Percentiles rank a stretch among this genome's conserved stretches.
Evolutionary conservation across 2,113 vertebrate species (phyloP).

Genomic region (Sander vitreus): DNA sequence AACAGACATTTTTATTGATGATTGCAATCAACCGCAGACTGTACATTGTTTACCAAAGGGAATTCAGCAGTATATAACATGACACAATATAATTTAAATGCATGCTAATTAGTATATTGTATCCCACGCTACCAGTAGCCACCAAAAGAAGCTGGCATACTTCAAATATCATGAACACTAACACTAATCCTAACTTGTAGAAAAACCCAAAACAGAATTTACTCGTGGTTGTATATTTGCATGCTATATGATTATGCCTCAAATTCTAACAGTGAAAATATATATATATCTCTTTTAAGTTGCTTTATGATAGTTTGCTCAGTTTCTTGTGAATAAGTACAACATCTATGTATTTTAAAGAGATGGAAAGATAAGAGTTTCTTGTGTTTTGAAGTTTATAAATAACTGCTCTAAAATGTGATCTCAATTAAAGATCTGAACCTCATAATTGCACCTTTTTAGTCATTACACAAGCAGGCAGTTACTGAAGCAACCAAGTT

Average conservation of each 20-base stretch:
- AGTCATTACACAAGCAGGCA: slow-evolving; percentile 22
- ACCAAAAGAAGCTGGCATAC: background rate
- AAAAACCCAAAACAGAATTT: background rate
- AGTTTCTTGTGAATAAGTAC: slow-evolving; percentile 91
- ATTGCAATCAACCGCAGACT: background rate
- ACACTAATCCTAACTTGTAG: background rate
- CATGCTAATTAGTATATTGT: background rate
- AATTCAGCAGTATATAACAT: background rate
- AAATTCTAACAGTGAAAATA: background rate
- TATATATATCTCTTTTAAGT: background rate
- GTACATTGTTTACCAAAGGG: background rate
- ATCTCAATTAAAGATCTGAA: slow-evolving; percentile 39
- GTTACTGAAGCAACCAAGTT: background rate
- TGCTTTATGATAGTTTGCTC: background rate
- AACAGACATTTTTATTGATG: background rate
- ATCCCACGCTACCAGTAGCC: background rate
- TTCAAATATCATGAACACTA: slow-evolving; percentile 2
- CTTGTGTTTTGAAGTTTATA: slow-evolving; percentile 87
- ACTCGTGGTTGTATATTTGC: slow-evolving; percentile 16
- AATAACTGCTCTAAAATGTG: slow-evolving; percentile 89
- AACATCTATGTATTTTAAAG: slow-evolving; percentile 93
- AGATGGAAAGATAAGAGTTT: slow-evolving; percentile 88
- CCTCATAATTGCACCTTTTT: slow-evolving; percentile 25
- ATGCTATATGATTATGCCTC: slow-evolving; percentile 4
- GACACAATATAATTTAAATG: background rate